These are phyloP conservation scores for Nephrocerus scutellatus DNA, from an alignment of 2,888 invertebrate species.

Conservation along the genomic window DNA sequence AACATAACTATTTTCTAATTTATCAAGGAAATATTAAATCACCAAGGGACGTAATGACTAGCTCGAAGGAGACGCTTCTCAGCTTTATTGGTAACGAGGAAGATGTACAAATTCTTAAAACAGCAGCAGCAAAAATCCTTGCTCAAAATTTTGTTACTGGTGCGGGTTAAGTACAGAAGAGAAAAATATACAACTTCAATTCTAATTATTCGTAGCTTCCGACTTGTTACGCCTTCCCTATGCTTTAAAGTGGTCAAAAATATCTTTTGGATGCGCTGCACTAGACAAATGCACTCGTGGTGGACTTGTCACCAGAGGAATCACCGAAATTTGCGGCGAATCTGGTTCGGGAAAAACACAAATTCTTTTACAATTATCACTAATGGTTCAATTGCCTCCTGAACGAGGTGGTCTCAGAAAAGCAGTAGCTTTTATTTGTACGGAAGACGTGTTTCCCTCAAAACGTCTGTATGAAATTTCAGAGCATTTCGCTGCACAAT, in stretches of 20 bases:
- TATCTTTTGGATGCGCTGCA: slow-evolving; percentile 51
- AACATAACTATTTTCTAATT: neutral
- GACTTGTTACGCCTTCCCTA: slow-evolving; percentile 27
- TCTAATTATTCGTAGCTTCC: too few relatives aligned
- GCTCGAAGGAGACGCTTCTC: slow-evolving; percentile 30
- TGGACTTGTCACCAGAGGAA: slow-evolving; percentile 59
- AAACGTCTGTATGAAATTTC: slow-evolving; percentile 57
- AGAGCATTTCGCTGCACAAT: slow-evolving; percentile 40
- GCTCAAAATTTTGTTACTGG: slow-evolving; percentile 30
- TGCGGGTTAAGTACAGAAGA: slow-evolving; percentile 12
- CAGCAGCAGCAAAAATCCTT: slow-evolving; percentile 42
- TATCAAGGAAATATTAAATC: slow-evolving; percentile 33
- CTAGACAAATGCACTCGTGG: slow-evolving; percentile 57
- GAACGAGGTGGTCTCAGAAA: slow-evolving; percentile 51
- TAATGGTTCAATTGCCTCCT: slow-evolving; percentile 55
- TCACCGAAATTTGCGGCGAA: slow-evolving; percentile 68
- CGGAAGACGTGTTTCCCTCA: slow-evolving; percentile 66
- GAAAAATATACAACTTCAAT: neutral
- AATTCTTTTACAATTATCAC: slow-evolving; percentile 62
- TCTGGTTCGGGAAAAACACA: slow-evolving; percentile 73
- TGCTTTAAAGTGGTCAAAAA: slow-evolving; percentile 35
- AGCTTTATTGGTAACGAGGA: slow-evolving; percentile 33
- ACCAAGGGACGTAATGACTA: slow-evolving; percentile 33
- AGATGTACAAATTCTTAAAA: slow-evolving; percentile 38
- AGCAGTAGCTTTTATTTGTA: slow-evolving; percentile 62